These are phyloP conservation scores for Threskiornis aethiopicus DNA, from an alignment of 2,797 vertebrate genomes.

Conservation along the genomic window DNA sequence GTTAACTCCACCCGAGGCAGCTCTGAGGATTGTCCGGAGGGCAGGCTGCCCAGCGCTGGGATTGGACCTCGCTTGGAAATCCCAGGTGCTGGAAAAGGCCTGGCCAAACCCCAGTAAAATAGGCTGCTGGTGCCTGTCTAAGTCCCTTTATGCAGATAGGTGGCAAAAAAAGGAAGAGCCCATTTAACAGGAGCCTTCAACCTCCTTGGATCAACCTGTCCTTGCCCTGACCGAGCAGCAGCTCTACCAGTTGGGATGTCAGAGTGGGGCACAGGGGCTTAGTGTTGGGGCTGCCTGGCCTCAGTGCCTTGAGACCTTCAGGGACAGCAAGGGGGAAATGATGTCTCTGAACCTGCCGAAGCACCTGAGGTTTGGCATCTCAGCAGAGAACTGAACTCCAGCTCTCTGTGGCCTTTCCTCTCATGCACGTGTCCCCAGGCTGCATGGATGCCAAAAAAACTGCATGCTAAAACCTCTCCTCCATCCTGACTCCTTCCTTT, in stretches of 20 bases:
- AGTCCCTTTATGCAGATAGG: background rate
- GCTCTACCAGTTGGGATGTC: background rate
- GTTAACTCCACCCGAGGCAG: background rate
- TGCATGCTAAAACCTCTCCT: background rate
- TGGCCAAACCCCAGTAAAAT: background rate
- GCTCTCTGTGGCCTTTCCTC: background rate
- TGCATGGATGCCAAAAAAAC: background rate
- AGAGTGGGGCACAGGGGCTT: fast-evolving
- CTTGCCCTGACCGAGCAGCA: background rate
- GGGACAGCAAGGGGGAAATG: background rate
- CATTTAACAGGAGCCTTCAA: background rate
- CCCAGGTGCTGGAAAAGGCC: background rate
- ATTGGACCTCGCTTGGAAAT: background rate
- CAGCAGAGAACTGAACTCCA: background rate
- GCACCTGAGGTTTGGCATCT: background rate
- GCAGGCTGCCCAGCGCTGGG: background rate
- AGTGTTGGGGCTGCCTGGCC: background rate
- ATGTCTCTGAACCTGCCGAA: background rate
- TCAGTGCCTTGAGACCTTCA: background rate
- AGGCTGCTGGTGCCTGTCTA: background rate
- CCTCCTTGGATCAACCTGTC: background rate
- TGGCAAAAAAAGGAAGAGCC: background rate
- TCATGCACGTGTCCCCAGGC: fast-evolving
- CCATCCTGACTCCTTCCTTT: background rate
- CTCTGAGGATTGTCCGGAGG: background rate